Percentiles rank a stretch among this genome's conserved stretches.
Conservation (phyloP, 2,888 invertebrate species). For the Lagria hirta region DNA sequence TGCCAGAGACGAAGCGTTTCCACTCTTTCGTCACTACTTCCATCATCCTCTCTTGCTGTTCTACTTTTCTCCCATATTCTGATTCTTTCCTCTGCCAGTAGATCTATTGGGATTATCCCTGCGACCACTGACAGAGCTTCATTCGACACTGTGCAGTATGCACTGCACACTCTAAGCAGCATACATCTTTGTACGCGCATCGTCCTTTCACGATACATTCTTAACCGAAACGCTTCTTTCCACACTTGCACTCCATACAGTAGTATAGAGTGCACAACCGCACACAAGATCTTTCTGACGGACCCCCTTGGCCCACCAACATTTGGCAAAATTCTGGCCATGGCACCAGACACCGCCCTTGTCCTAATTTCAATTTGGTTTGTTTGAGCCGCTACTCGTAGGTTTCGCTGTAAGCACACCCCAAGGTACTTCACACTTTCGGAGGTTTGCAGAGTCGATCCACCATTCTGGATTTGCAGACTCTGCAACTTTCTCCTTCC, state of each 20-base stretch:
- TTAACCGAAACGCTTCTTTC: constrained; percentile 2
- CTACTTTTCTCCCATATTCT: background rate
- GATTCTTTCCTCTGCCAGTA: constrained; percentile 6
- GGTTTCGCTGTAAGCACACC: background rate
- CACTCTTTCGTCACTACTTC: background rate
- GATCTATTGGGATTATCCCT: constrained; percentile 3
- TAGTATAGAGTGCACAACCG: constrained; percentile 7
- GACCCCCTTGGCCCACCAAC: background rate
- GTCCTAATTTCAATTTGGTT: background rate
- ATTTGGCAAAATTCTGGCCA: constrained; percentile 1
- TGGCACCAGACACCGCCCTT: background rate
- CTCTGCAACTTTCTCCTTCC: background rate
- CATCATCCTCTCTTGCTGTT: background rate
- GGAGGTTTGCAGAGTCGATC: background rate
- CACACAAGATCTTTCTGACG: background rate
- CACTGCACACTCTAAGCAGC: constrained; percentile 10
- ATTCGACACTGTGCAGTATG: constrained; percentile 15
- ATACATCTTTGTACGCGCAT: constrained; percentile 7
- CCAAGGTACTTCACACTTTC: background rate
- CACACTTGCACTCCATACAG: constrained; percentile 9
- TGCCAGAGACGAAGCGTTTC: background rate
- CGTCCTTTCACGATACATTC: background rate
- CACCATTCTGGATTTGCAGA: background rate
- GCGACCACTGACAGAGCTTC: constrained; percentile 10
- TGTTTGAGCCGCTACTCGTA: background rate